These are phyloP conservation scores for Paratrypauchen microcephalus DNA, from an alignment of 2,797 vertebrate genomes.

Conservation along the genomic window DNA sequence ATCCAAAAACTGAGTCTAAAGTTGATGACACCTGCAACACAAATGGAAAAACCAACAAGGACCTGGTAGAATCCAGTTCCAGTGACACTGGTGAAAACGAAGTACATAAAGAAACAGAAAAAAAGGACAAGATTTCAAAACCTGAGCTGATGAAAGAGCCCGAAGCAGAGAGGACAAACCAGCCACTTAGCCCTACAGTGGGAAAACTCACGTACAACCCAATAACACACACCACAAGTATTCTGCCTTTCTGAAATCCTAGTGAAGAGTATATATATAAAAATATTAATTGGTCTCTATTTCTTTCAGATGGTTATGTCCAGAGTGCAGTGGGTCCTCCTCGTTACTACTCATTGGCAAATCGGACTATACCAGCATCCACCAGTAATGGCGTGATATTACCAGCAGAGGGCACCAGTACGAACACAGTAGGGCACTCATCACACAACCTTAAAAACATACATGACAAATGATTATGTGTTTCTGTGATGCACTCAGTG, in stretches of 20 bases:
- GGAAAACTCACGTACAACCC: conserved; percentile 74
- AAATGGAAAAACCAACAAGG: conserved; percentile 30
- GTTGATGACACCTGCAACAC: conserved; percentile 25
- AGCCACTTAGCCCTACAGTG: conserved; percentile 29
- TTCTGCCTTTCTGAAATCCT: conserved; percentile 15
- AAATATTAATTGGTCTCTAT: conserved; percentile 11
- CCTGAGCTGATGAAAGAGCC: neutral
- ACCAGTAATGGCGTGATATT: conserved; percentile 40
- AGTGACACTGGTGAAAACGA: conserved; percentile 16
- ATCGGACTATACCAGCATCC: conserved; percentile 46
- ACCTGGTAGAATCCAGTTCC: conserved; percentile 17
- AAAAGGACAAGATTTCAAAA: conserved; percentile 45
- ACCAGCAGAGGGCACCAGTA: conserved; percentile 61
- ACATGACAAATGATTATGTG: conserved; percentile 1
- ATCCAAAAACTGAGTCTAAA: conserved; percentile 31
- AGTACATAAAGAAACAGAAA: conserved; percentile 34
- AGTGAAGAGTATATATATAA: neutral
- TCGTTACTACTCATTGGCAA: conserved; percentile 38
- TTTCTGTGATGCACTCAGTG: neutral
- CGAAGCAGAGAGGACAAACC: conserved; percentile 41
- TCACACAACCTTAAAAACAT: neutral
- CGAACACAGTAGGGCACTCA: conserved; percentile 50
- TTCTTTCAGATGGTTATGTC: conserved; percentile 58
- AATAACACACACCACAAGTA: conserved; percentile 75
- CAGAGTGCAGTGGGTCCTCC: conserved; percentile 35